phyloP scores from a whole-genome alignment of 1,140 invertebrate genomes.

The Lethocerus indicus region DNA sequence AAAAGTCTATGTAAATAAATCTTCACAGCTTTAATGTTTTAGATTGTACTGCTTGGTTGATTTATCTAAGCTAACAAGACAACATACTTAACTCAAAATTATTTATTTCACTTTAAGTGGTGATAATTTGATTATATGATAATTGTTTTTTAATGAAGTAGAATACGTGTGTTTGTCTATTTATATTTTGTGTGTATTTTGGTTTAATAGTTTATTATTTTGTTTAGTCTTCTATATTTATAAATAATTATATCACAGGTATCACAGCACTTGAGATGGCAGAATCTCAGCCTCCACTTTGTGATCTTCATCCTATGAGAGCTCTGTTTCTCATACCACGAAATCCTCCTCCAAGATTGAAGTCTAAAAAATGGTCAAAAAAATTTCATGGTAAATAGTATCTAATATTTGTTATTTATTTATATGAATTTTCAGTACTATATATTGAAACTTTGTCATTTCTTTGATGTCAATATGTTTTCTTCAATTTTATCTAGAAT shows the following conservation, averaged over 20 bases:
- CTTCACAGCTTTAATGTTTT: too few species aligned
- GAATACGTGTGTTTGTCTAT: too few species aligned
- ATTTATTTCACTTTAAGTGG: background rate
- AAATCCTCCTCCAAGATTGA: conserved; percentile 90
- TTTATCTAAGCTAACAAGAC: too few species aligned
- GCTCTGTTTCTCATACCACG: conserved; percentile 96
- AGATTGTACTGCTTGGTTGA: too few species aligned
- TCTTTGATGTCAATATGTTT: background rate
- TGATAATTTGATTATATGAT: background rate
- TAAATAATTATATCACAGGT: conserved; percentile 11
- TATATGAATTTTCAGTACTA: background rate
- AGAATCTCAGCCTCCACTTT: conserved; percentile 95
- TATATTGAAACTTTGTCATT: conserved; percentile 15
- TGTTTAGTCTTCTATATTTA: background rate
- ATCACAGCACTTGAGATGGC: conserved; percentile 99
- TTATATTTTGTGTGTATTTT: background rate
- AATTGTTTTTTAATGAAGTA: too few species aligned
- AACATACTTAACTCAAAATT: too few species aligned
- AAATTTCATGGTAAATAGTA: conserved; percentile 61
- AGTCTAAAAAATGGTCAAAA: conserved; percentile 96
- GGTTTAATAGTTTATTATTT: background rate
- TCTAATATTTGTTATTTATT: background rate
- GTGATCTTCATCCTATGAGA: conserved; percentile 99
- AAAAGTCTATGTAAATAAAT: too few species aligned
- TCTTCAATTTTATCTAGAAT: too few species aligned